Evolutionary conservation across 1,140 invertebrate genomes (phyloP).

Genomic region (Ooceraea biroi): DNA sequence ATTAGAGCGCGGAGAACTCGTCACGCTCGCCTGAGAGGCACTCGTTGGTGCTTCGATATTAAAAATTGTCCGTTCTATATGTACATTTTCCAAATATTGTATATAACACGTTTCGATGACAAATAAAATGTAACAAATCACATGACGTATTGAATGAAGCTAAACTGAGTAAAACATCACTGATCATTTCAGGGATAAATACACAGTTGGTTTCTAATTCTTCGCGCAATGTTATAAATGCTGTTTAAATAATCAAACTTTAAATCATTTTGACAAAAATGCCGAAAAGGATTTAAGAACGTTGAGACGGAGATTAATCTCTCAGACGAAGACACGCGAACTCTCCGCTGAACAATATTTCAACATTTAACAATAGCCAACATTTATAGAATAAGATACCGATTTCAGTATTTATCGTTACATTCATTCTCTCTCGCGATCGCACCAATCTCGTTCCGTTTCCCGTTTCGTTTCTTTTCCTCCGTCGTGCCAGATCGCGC

Average conservation of each 20-base stretch:
- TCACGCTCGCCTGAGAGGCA: conserved; percentile 47
- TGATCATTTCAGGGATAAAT: neutral
- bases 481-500: conserved; percentile 25
- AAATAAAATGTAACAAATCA: conserved; percentile 7
- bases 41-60: conserved; percentile 24
- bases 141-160: neutral
- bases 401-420: conserved; percentile 82
- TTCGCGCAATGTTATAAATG: too few relatives aligned
- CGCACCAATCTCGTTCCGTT: conserved; percentile 40
- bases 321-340: conserved; percentile 65
- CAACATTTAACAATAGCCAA: conserved; percentile 87
- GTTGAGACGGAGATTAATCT: neutral
- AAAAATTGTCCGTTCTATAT: neutral
- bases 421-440: conserved; percentile 75
- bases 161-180: neutral
- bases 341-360: conserved; percentile 84
- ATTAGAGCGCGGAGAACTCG: conserved; percentile 81
- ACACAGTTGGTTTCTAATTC: too few relatives aligned
- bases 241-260: too few relatives aligned
- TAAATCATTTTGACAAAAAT: too few relatives aligned
- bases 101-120: neutral
- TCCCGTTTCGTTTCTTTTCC: conserved; percentile 17
- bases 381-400: conserved; percentile 86
- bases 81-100: conserved; percentile 7
- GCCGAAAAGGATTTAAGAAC: too few relatives aligned